A percentile compares a stretch with the other conserved stretches of the same genome.
These are phyloP conservation scores for Paedocypris sp. DNA, from an alignment of 2,113 vertebrate species.

Conservation along the genomic window DNA sequence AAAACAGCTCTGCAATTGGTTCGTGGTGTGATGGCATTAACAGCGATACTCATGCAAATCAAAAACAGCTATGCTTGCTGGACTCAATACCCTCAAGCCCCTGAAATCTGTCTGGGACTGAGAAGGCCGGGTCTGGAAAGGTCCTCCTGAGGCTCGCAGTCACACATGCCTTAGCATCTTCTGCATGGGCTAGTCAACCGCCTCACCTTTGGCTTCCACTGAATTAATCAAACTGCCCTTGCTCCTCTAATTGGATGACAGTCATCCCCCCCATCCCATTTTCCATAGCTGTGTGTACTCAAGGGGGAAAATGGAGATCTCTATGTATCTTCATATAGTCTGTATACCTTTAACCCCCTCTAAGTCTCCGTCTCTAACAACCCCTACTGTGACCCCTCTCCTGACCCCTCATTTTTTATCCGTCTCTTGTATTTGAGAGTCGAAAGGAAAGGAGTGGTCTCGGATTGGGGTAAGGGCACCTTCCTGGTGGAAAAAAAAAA, in stretches of 20 bases:
- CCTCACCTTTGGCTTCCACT: slow-evolving; percentile 48
- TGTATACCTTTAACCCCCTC: slow-evolving; percentile 36
- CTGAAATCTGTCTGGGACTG: too few relatives aligned
- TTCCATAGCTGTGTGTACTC: slow-evolving; percentile 26
- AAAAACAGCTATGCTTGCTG: slow-evolving; percentile 20
- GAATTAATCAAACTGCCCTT: slow-evolving; percentile 63
- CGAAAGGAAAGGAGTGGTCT: not conserved
- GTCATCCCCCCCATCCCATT: slow-evolving; percentile 51
- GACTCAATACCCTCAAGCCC: slow-evolving; percentile 39
- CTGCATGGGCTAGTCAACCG: slow-evolving; percentile 49
- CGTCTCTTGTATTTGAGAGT: slow-evolving; percentile 19
- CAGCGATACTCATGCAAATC: not conserved
- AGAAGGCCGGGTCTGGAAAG: slow-evolving; percentile 42
- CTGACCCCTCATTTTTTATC: slow-evolving; percentile 34
- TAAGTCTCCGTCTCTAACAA: slow-evolving; percentile 21
- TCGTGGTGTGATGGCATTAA: too few relatives aligned
- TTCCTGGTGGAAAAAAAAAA: too few relatives aligned
- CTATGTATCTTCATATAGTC: slow-evolving; percentile 36
- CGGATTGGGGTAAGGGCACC: slow-evolving; percentile 11
- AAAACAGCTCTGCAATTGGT: not conserved
- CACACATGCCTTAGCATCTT: slow-evolving; percentile 47
- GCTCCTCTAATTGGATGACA: slow-evolving; percentile 63
- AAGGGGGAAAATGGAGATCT: slow-evolving; percentile 15
- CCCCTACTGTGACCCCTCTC: slow-evolving; percentile 25
- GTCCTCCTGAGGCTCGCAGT: slow-evolving; percentile 40